These are phyloP conservation scores for Lytechinus variegatus DNA, from an alignment of 35 echinoderm and acorn worm species.

Conservation along the genomic window DNA sequence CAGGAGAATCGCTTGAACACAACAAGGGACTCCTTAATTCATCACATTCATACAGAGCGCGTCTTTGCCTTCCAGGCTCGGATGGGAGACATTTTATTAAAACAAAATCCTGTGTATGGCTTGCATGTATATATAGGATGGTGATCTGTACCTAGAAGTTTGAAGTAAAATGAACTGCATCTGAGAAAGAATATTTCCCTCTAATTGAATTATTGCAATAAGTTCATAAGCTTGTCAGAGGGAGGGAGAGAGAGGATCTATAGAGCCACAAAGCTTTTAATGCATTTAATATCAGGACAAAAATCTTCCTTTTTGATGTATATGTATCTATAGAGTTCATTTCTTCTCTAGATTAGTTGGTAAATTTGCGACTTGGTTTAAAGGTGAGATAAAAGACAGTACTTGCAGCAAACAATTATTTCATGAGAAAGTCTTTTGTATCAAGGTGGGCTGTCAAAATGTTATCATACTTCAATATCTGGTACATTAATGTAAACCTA, in stretches of 20 bases:
- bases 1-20: not conserved
- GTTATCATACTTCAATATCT: too few relatives aligned
- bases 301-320: too few relatives aligned
- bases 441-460: too few relatives aligned
- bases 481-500: too few relatives aligned
- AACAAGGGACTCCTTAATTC: not conserved
- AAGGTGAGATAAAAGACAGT: too few relatives aligned
- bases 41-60: not conserved
- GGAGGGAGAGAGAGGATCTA: not conserved
- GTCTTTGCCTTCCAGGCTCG: not conserved
- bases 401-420: too few relatives aligned
- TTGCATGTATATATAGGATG: not conserved
- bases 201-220: not conserved
- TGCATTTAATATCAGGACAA: too few relatives aligned
- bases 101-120: not conserved
- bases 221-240: not conserved
- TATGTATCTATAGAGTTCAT: too few relatives aligned
- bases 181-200: not conserved
- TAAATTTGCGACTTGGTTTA: too few relatives aligned
- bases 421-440: too few relatives aligned
- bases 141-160: not conserved
- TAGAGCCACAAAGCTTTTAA: not conserved
- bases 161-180: not conserved
- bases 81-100: slow-evolving; percentile 16
- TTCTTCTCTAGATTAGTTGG: too few relatives aligned